Percentiles rank a stretch among this genome's conserved stretches.
Conservation (phyloP, 2,888 invertebrate genomes). For the Graphium colonna region DNA sequence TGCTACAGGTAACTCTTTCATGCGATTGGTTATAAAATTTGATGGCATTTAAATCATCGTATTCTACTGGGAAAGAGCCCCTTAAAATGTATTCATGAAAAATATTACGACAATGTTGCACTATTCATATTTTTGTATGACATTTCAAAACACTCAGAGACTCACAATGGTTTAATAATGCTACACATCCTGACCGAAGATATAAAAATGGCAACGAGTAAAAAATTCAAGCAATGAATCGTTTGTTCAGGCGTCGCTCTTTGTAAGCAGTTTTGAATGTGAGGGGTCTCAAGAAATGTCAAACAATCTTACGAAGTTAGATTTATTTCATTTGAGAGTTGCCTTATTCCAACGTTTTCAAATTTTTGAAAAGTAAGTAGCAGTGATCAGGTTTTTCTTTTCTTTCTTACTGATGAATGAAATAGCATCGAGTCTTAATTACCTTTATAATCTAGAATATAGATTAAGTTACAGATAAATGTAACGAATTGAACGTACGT, state of each 20-base stretch:
- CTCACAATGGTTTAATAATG: conserved; percentile 16
- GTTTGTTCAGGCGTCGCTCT: conserved; percentile 18
- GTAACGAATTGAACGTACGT: too few species aligned
- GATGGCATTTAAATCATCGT: too few species aligned
- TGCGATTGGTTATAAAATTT: too few species aligned
- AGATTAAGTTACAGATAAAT: too few species aligned
- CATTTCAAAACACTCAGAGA: neutral
- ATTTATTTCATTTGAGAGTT: conserved; percentile 9
- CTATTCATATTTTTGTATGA: conserved; percentile 1
- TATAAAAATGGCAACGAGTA: conserved; percentile 28
- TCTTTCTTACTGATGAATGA: too few species aligned
- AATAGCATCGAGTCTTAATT: too few species aligned
- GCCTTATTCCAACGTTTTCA: neutral
- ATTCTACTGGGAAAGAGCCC: neutral
- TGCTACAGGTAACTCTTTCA: too few species aligned
- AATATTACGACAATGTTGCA: neutral
- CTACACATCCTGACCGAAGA: conserved; percentile 9
- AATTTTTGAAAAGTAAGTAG: neutral
- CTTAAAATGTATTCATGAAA: conserved; percentile 1
- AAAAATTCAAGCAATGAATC: conserved; percentile 24
- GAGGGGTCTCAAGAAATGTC: conserved; percentile 10
- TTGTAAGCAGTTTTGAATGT: conserved; percentile 17
- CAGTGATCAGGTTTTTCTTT: too few species aligned
- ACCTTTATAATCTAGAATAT: too few species aligned
- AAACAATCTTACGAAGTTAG: conserved; percentile 1